phyloP scores from a whole-genome alignment of 2,797 vertebrate genomes.

The Pogonophryne albipinna region DNA sequence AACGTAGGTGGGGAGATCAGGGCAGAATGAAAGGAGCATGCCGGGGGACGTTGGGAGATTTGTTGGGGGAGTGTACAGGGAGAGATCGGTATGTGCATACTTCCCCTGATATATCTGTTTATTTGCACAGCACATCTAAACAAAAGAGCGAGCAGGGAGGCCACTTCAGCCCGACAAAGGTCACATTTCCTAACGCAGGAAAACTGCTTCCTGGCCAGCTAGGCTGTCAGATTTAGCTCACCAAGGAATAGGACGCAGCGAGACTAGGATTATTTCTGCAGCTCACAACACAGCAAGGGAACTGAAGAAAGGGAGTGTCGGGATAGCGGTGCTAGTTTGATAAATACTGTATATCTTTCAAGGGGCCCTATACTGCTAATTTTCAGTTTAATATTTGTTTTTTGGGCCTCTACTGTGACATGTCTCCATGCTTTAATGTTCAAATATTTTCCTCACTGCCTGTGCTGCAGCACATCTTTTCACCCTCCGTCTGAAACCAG shows the following conservation, averaged over 20 bases:
- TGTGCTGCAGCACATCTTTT: too few relatives aligned
- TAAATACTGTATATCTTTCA: not conserved
- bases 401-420: too few relatives aligned
- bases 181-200: constrained; percentile 86
- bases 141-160: constrained; percentile 82
- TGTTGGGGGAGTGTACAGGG: constrained; percentile 31
- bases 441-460: too few relatives aligned
- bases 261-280: constrained; percentile 30
- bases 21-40: constrained; percentile 35
- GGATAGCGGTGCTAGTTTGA: not conserved
- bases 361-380: too few relatives aligned
- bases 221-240: constrained; percentile 37
- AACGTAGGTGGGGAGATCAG: constrained; percentile 19
- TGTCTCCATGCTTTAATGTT: too few relatives aligned
- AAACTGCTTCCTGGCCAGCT: constrained; percentile 81
- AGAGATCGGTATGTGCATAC: constrained; percentile 66
- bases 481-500: too few relatives aligned
- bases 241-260: constrained; percentile 34
- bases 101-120: constrained; percentile 82
- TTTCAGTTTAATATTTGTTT: too few relatives aligned
- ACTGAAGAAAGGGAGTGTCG: constrained; percentile 2
- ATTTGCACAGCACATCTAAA: constrained; percentile 85
- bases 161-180: constrained; percentile 84
- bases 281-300: constrained; percentile 7
- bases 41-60: constrained; percentile 49